These are phyloP conservation scores for Chironomus tentans DNA, from an alignment of 2,888 invertebrate species.

Conservation along the genomic window DNA sequence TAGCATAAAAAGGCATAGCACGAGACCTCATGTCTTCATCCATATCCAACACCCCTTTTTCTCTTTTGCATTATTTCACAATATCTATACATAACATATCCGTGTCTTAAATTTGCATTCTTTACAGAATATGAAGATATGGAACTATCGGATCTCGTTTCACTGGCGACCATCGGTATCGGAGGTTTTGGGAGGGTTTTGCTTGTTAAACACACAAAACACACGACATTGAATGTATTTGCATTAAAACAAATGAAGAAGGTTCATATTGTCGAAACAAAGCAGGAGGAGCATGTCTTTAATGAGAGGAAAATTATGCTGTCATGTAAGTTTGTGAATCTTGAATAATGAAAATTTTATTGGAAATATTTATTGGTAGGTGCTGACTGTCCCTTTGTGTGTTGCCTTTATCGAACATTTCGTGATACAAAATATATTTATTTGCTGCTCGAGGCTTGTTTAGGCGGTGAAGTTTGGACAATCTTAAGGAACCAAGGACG, in stretches of 20 bases:
- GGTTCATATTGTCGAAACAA: slow-evolving; percentile 77
- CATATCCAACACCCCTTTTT: too few species aligned
- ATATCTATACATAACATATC: slow-evolving; percentile 12
- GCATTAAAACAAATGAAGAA: slow-evolving; percentile 87
- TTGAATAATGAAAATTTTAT: not conserved
- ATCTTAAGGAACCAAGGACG: slow-evolving; percentile 73
- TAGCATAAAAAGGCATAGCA: too few species aligned
- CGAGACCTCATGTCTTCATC: too few species aligned
- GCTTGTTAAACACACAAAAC: slow-evolving; percentile 53
- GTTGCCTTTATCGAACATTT: slow-evolving; percentile 78
- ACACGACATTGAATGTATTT: slow-evolving; percentile 49
- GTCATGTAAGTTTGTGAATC: slow-evolving; percentile 46
- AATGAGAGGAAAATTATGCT: slow-evolving; percentile 79
- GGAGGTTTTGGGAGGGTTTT: slow-evolving; percentile 90
- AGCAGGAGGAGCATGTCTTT: slow-evolving; percentile 82
- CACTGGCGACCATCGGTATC: slow-evolving; percentile 78
- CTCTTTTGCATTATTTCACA: not conserved
- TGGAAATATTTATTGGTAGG: slow-evolving; percentile 28
- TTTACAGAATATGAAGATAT: slow-evolving; percentile 56
- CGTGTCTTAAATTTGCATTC: slow-evolving; percentile 15
- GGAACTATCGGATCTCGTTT: slow-evolving; percentile 66
- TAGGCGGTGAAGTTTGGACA: slow-evolving; percentile 93
- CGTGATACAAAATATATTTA: slow-evolving; percentile 87
- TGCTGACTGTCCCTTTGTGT: slow-evolving; percentile 37
- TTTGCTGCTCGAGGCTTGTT: slow-evolving; percentile 86